Evolutionary conservation across 2,888 invertebrate species (phyloP).

Genomic region (Chymomyza amoena): DNA sequence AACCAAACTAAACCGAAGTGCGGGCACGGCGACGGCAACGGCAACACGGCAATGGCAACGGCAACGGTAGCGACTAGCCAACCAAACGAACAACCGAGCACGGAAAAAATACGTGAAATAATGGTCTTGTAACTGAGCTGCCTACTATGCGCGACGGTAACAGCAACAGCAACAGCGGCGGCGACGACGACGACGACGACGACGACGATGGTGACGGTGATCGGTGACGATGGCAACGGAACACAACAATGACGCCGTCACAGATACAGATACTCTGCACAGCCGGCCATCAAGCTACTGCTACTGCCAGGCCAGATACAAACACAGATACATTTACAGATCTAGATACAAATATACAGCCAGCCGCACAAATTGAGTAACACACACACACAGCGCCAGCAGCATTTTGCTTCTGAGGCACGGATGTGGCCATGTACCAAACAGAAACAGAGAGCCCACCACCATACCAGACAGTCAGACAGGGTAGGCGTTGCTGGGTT

Average conservation of each 20-base stretch:
- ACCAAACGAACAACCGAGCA: slow-evolving; percentile 63
- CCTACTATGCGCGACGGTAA: slow-evolving; percentile 63
- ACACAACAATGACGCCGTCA: slow-evolving; percentile 75
- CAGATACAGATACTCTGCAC: slow-evolving; percentile 73
- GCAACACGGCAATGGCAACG: slow-evolving; percentile 33
- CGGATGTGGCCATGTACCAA: slow-evolving; percentile 23
- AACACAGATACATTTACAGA: slow-evolving; percentile 36
- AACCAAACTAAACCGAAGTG: neutral
- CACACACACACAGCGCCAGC: slow-evolving; percentile 12
- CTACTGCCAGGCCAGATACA: slow-evolving; percentile 38
- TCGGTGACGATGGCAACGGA: slow-evolving; percentile 44
- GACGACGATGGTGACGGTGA: slow-evolving; percentile 28
- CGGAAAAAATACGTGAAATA: slow-evolving; percentile 74
- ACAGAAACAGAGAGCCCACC: slow-evolving; percentile 31
- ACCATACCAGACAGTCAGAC: slow-evolving; percentile 29
- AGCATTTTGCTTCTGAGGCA: slow-evolving; percentile 23
- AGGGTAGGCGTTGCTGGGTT: slow-evolving; percentile 57
- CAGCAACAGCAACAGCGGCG: slow-evolving; percentile 26
- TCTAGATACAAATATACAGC: slow-evolving; percentile 6
- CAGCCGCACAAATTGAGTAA: slow-evolving; percentile 4
- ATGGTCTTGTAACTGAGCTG: slow-evolving; percentile 76
- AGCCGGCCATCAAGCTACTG: slow-evolving; percentile 34
- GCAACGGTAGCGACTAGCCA: slow-evolving; percentile 42
- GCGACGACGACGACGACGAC: too few species aligned
- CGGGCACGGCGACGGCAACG: neutral